Evolutionary conservation across 2,888 invertebrate genomes (phyloP), one percentile per base, ranked within the genome.

Genomic region (Thera britannica): DNA sequence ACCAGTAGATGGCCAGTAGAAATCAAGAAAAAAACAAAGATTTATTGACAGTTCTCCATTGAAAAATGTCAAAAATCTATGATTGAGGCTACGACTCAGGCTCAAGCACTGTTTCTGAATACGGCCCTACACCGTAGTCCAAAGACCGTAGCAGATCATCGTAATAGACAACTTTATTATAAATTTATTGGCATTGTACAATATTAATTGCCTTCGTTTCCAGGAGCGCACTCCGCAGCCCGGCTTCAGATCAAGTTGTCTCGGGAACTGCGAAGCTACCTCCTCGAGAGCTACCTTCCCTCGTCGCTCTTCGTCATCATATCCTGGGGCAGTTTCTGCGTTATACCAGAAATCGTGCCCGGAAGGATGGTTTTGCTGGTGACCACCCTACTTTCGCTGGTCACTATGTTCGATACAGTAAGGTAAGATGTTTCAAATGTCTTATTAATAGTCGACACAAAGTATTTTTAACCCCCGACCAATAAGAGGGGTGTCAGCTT

Each of bases 381-480:
- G 72, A 95, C 95, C 55, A 95, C 95, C 3, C 87, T 95, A 11
- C 90, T 95, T 3, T 95, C 95, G 0, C 88, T 95, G 38, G 94
- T 95, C 83, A 95, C 95, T 67, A 95, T 95, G 95, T 95, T 95
- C 81, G 95, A 95, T 81, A 95, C 95, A 58, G 95, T 95, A 78
- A 95, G 95, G 95, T 95, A 79, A 72, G 63, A 41, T 41, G 7
- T 41, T 41, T 7, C 5, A 41, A 41, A 41, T 41, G 38, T 38
- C 38, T 38, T 38, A 38, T 38, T 38, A 38, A 38, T 38, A 4
- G 5, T 38, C 5, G 41, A 41, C 6, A 5, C 41, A 7, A 41
- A 41, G 41, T 41, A 41, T 41, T 4, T 5, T 41, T 23, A 23
- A 23, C 23, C 23, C 23, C 23, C 23, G 23, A 23, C 23, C 23